A percentile compares a stretch with the other conserved stretches of the same genome.
Evolutionary conservation across 2,888 invertebrate species (phyloP).

Genomic region (Drosophila emarginata): DNA sequence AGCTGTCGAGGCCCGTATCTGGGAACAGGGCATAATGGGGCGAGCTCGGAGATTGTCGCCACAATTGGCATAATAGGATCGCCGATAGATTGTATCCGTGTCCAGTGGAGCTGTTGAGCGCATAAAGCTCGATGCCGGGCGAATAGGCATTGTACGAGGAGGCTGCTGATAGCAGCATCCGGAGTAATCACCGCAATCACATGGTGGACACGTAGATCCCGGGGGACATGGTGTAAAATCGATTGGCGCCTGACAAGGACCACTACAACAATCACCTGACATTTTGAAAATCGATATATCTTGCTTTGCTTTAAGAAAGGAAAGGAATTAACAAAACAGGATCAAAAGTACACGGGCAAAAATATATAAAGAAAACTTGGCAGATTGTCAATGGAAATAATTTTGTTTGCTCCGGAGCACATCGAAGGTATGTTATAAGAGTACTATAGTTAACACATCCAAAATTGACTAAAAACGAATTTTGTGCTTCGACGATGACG

Average conservation of each 20-base stretch:
- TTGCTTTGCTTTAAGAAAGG: not conserved
- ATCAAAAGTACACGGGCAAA: not conserved
- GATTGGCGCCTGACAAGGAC: constrained; percentile 66
- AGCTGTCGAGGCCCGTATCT: constrained; percentile 83
- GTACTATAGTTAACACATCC: constrained; percentile 54
- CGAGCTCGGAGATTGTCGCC: constrained; percentile 81
- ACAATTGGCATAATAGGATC: constrained; percentile 85
- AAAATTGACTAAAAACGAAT: constrained; percentile 57
- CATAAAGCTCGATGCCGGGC: constrained; percentile 82
- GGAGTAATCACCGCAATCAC: constrained; percentile 72
- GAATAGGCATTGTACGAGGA: constrained; percentile 71
- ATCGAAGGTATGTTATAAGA: constrained; percentile 26
- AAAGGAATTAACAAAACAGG: not conserved
- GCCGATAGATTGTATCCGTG: constrained; percentile 86
- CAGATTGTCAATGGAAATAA: constrained; percentile 57
- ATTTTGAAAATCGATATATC: constrained; percentile 1
- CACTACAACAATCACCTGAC: constrained; percentile 46
- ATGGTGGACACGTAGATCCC: constrained; percentile 56
- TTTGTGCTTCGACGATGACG: constrained; percentile 52
- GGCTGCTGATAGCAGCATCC: constrained; percentile 81
- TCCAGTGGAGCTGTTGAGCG: constrained; percentile 85
- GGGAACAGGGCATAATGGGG: constrained; percentile 83
- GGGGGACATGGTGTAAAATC: constrained; percentile 69
- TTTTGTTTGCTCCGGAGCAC: constrained; percentile 56
- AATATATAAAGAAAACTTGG: constrained; percentile 14